phyloP scores from a whole-genome alignment of 2,888 invertebrate genomes.

The Bembecia ichneumoniformis region DNA sequence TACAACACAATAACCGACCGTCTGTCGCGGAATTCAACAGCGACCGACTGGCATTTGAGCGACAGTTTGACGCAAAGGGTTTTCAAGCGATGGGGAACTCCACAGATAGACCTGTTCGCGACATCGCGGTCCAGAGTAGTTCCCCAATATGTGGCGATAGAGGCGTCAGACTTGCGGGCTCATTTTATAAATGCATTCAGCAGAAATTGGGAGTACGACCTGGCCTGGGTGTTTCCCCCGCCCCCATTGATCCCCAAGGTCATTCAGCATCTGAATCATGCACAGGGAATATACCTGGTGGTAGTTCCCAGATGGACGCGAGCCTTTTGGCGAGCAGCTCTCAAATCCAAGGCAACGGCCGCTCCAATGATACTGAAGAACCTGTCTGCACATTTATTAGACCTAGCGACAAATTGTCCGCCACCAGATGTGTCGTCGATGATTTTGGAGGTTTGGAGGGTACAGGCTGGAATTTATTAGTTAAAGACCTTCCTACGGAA shows the following conservation, averaged over 20 bases:
- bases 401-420: neutral
- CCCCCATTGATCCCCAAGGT: slow-evolving; percentile 10
- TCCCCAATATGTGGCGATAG: no score
- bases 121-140: no score
- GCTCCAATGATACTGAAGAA: neutral
- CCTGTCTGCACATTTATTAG: neutral
- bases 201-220: no score
- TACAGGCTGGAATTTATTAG: neutral
- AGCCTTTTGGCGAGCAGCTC: neutral
- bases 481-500: neutral
- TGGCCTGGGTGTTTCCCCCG: no score
- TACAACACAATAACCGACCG: slow-evolving; percentile 24
- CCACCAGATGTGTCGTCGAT: neutral
- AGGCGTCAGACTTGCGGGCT: no score
- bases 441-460: neutral
- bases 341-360: neutral
- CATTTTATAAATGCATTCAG: no score
- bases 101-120: no score
- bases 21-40: slow-evolving; percentile 10
- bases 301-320: neutral
- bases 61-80: no score
- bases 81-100: no score
- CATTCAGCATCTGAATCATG: slow-evolving; percentile 11
- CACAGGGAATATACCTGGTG: neutral
- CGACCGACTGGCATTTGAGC: no score